Percentiles rank a stretch among this genome's conserved stretches.
These are phyloP conservation scores for Melanotaenia nigrans DNA, from an alignment of 2,797 vertebrate species.

Conservation along the genomic window DNA sequence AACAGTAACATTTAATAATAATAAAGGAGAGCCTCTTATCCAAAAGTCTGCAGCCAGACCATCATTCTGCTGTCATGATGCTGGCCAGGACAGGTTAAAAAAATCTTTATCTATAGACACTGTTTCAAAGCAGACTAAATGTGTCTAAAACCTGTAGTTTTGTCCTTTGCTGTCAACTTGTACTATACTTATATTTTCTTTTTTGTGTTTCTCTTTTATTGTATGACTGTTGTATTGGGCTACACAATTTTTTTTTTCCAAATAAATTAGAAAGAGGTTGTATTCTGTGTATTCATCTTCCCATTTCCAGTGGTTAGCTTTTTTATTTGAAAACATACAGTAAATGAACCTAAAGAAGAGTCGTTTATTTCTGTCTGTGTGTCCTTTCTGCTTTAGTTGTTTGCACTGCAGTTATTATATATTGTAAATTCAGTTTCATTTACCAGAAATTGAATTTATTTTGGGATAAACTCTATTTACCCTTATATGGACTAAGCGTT, in stretches of 20 bases:
- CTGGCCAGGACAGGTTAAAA: too few relatives aligned
- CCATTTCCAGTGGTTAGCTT: neutral
- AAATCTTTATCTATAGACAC: too few relatives aligned
- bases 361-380: neutral
- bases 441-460: too few relatives aligned
- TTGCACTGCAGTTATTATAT: neutral
- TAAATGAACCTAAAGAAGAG: neutral
- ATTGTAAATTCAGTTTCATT: neutral
- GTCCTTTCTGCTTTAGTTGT: neutral
- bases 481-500: too few relatives aligned
- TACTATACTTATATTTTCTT: neutral
- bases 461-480: conserved; percentile 8
- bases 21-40: too few relatives aligned
- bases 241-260: neutral
- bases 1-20: too few relatives aligned
- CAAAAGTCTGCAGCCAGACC: too few relatives aligned
- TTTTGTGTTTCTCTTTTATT: neutral
- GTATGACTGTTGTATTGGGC: neutral
- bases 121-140: neutral
- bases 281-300: neutral
- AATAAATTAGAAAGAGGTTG: neutral
- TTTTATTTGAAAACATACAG: neutral
- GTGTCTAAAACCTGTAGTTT: neutral
- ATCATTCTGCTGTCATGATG: too few relatives aligned
- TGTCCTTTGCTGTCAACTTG: neutral